A percentile compares a stretch with the other conserved stretches of the same genome.
Evolutionary conservation across 2,113 vertebrate genomes (phyloP).

Genomic region (Charadrius vociferus): DNA sequence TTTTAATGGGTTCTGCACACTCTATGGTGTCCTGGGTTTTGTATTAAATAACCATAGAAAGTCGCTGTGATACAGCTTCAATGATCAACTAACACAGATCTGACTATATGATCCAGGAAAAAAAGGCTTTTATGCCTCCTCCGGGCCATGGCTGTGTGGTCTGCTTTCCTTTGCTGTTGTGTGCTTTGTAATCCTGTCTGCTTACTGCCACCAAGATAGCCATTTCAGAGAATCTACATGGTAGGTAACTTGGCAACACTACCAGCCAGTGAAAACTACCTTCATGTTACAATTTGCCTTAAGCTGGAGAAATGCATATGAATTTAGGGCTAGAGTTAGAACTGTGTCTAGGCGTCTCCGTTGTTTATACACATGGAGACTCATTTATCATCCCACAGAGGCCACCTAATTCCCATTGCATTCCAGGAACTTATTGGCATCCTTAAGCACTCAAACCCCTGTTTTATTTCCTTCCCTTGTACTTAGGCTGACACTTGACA

Average conservation of each 20-base stretch:
- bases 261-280: neutral
- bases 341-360: neutral
- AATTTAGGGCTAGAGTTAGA: neutral
- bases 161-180: conserved; percentile 46
- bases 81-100: conserved; percentile 52
- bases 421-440: neutral
- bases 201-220: neutral
- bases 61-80: conserved; percentile 41
- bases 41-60: conserved; percentile 56
- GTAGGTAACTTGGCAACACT: conserved; percentile 2
- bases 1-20: conserved; percentile 52
- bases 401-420: neutral
- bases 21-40: conserved; percentile 21
- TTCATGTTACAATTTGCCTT: neutral
- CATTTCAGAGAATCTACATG: neutral
- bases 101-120: conserved; percentile 54
- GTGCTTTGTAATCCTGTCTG: conserved; percentile 27
- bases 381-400: neutral
- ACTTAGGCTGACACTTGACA: neutral
- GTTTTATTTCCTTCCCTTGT: neutral
- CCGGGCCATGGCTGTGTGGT: conserved; percentile 8
- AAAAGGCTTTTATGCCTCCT: conserved; percentile 64
- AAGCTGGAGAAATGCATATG: neutral
- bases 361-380: neutral
- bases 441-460: neutral